Base-by-base conservation (phyloP, 2,888 invertebrate genomes). In the Ptychoptera contaminata region DNA sequence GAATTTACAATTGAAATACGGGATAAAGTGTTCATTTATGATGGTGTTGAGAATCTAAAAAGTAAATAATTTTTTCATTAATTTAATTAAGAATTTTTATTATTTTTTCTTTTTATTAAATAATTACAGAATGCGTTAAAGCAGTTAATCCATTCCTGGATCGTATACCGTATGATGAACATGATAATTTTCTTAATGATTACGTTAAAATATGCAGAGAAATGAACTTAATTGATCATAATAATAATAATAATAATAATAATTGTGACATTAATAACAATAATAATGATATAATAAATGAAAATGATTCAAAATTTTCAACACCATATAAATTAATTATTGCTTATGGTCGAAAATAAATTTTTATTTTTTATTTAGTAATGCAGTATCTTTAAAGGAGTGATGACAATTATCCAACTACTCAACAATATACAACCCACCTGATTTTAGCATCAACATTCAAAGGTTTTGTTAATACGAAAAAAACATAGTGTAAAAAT, bases 61-160 rank as follows among this genome's bases (percentile, higher is more conserved):
- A 73, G 80, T 80, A 65, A 68, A 42, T 49, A 48, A 50, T 49
- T 35, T 42, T 43, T 14, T 49, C 51, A 32, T 43, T 48, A 30
- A 30, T n/a, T 37, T 6, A 16, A 11, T 16, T 34, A 37, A 29
- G 1, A 16, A 12, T n/a, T 40, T 34, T 31, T 31, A 38, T 42
- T 36, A 37, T 42, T 30, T 42, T 29, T 41, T 15, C 40, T 50
- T 40, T 43, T 48, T 44, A 38, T 42, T 48, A 43, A 45, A 38
- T 51, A 51, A 51, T 68, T 68, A 37, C 62, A 79, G 81, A 75
- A 54, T 76, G 80, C 37, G 68, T 77, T 1, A 65, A 69, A 48
- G 81, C 83, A 0, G 73, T 84, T 4, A 81, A 78, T 56, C 84
- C 84, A 0, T 83, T 82, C 55, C 56, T 77, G 45, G 65, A 69